Evolutionary conservation across 2,888 invertebrate species (phyloP), one percentile per base, ranked within the genome.

Genomic region (Cryptops parisi): DNA sequence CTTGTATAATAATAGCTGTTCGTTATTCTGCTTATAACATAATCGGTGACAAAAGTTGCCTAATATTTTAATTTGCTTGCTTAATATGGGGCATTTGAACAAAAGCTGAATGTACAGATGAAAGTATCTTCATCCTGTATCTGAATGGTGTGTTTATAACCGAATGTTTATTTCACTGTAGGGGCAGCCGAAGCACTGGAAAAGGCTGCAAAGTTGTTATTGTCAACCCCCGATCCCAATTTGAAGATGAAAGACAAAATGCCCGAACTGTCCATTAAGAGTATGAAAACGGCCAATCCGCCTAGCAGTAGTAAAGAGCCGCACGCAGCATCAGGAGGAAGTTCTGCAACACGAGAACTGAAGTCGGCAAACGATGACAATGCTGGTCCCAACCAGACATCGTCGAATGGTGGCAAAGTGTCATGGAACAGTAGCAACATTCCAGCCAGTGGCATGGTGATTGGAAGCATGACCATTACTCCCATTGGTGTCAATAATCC

Each of bases 391-490:
- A 6, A 33, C 6, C 33, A 33, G 33, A 6, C 6, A 33, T 33
- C 33, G 15, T 9, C 6, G 9, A 33, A 15, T 15, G 15, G 15
- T 33, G 33, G 33, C 15, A 33, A 33, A 33, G 15, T 33, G 33
- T 6, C 33, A 41, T 52, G 52, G 52, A 19, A 5, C 2, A 26
- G 26, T 2, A 44, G 23, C n/a, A 2, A 24, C 1, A 52, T 52
- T n/a, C 52, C 52, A 17, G 52, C 27, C 3, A 25, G 44, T 21
- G 52, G 52, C 6, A 44, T 52, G 21, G 22, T 45, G 5, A 52
- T 52, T 9, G 52, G 52, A 5, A 44, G 44, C 1, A 52, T 52
- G 52, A 52, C 52, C 22, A 52, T 52, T 2, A 52, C 33, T 15
- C 52, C 52, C 1, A 45, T 52, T 2, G 45, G 44, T n/a, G 3